A percentile compares a stretch with the other conserved stretches of the same genome.
Conservation (phyloP, 1,140 invertebrate genomes). For the Brachionus plicatilis region DNA sequence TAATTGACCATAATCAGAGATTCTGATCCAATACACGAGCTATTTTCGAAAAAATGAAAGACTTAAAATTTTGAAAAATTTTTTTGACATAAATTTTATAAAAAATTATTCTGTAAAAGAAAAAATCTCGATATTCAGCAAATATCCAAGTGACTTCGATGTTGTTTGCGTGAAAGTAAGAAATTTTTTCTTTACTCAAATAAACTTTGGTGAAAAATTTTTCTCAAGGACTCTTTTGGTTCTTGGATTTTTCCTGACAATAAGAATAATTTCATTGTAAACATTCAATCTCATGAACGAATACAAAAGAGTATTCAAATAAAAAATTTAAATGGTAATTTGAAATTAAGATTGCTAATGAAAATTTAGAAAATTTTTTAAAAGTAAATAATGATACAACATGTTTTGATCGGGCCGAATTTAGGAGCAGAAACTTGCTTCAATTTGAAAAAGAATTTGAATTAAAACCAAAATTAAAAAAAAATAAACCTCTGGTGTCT, state of each 20-base stretch:
- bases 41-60: neutral
- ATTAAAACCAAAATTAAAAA: constrained; percentile 12
- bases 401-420: neutral
- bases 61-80: neutral
- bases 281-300: neutral
- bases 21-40: neutral
- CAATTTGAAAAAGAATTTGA: neutral
- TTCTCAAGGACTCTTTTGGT: neutral
- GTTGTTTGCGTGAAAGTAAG: constrained; percentile 7
- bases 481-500: neutral
- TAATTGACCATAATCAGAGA: neutral
- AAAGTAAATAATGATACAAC: neutral
- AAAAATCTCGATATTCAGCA: neutral
- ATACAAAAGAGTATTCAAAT: neutral
- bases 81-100: neutral
- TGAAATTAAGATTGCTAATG: neutral
- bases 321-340: neutral
- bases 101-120: neutral
- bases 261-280: neutral
- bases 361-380: neutral
- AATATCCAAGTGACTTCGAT: constrained; percentile 19
- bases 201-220: neutral
- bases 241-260: neutral
- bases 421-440: neutral
- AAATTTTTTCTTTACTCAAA: neutral